Percentiles rank a stretch among this genome's conserved stretches.
Conservation (phyloP, 1,140 invertebrate genomes). For the Cecropterus lyciades region DNA sequence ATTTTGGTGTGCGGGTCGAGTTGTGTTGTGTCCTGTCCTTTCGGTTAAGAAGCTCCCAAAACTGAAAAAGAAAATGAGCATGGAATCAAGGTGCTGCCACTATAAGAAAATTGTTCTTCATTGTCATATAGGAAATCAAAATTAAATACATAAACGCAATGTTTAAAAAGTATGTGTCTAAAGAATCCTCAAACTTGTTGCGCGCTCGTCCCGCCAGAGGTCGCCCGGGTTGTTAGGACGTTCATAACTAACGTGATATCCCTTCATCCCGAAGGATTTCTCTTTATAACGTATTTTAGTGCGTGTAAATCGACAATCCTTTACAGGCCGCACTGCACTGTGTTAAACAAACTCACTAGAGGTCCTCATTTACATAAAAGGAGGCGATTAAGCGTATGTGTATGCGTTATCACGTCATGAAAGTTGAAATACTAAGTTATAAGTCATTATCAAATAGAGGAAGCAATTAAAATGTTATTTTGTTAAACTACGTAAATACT, state of each 20-base stretch:
- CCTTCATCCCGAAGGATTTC: constrained; percentile 8
- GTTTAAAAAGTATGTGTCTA: not conserved
- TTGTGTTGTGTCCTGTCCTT: no score
- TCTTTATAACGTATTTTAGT: constrained; percentile 29
- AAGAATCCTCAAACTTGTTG: constrained; percentile 5
- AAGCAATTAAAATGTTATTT: not conserved
- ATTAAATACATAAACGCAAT: no score
- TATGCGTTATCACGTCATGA: constrained; percentile 18
- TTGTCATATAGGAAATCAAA: no score
- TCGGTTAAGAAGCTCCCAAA: no score
- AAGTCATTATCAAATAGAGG: not conserved
- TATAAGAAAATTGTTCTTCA: no score
- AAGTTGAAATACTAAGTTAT: not conserved
- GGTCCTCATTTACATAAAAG: constrained; percentile 28
- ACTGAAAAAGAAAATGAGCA: no score
- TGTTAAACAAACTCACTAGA: constrained; percentile 7
- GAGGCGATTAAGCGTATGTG: constrained; percentile 4
- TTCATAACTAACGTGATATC: constrained; percentile 18
- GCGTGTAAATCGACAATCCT: constrained; percentile 20
- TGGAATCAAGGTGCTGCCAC: no score
- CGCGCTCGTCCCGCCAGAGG: constrained; percentile 3
- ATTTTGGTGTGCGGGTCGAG: no score
- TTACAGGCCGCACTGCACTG: constrained; percentile 13
- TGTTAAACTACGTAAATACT: no score
- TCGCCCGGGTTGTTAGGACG: constrained; percentile 12